Evolutionary conservation across 2,113 vertebrate genomes (phyloP).

Genomic region (Plectropomus leopardus): DNA sequence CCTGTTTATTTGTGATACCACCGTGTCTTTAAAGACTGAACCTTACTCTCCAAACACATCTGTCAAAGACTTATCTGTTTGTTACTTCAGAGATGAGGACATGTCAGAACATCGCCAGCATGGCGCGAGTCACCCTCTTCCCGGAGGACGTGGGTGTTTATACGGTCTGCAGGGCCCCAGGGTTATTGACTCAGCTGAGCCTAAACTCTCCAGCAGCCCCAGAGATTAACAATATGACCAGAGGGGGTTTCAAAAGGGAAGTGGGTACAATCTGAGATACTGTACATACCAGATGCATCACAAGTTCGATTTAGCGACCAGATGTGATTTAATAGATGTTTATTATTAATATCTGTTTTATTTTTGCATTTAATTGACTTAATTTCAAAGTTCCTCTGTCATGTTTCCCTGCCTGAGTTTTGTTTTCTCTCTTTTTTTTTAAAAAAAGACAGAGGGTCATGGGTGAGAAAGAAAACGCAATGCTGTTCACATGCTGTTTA

Average conservation of each 20-base stretch:
- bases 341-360: slow-evolving; percentile 13
- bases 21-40: slow-evolving; percentile 1
- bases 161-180: slow-evolving; percentile 39
- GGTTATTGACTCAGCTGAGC: slow-evolving; percentile 77
- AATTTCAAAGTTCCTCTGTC: neutral
- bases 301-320: neutral
- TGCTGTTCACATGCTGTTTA: slow-evolving; percentile 68
- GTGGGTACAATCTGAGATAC: slow-evolving; percentile 37
- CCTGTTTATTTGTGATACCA: slow-evolving; percentile 47
- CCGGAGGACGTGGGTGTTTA: slow-evolving; percentile 69
- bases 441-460: slow-evolving; percentile 29
- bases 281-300: neutral
- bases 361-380: slow-evolving; percentile 9
- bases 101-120: slow-evolving; percentile 65
- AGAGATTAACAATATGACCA: neutral
- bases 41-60: slow-evolving; percentile 42
- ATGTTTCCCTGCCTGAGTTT: neutral
- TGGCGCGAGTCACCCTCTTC: slow-evolving; percentile 60
- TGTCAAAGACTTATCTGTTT: slow-evolving; percentile 68
- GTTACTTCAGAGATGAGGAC: slow-evolving; percentile 67
- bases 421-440: neutral
- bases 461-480: slow-evolving; percentile 62
- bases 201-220: slow-evolving; percentile 39
- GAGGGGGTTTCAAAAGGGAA: slow-evolving; percentile 13
- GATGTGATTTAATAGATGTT: neutral